Base-by-base conservation (phyloP, 2,797 vertebrate genomes). In the Diplodus puntazzo region DNA sequence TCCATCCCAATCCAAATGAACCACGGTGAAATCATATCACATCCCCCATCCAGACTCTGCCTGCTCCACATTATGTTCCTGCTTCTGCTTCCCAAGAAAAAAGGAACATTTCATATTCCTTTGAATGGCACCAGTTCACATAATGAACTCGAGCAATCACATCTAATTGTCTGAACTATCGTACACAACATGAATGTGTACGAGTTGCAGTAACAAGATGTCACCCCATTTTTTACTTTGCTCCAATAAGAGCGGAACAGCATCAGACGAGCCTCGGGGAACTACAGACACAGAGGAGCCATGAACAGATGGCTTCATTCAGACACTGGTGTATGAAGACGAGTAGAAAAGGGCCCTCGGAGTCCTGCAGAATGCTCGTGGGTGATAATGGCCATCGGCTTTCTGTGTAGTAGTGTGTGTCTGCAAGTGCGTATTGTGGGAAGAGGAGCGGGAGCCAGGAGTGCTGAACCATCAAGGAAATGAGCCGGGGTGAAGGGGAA, bases 301-400 rank as follows among this genome's bases (percentile, higher is more conserved):
- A 25, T 4, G 8, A 75, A 78, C 83, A 72, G 75, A 83, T 78
- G 81, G 75, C 77, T 67, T 69, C 46, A 17, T 67, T 80, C 80
- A 68, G 73, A 73, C 59, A 12, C 57, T 21, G 58, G 66, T 43
- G 55, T 60, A 57, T 11, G 59, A 73, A 68, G 69, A 65, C 18
- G 5, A 58, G 54, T 54, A 45, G 76, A 50, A 46, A 46, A 68
- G 70, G 64, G 77, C 75, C 74, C 82, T 80, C 11, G 8, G 82
- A 81, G 64, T 50, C 87, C 75, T 20, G 80, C 68, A 5, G 75
- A 83, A 77, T 45, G 8, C 77, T 89, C 80, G 60, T 46, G 78
- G 81, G 66, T 45, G 39, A 81, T 90, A 81, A 84, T 81, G 83
- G 80, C 81, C 82, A n/a, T 27, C 18, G 58, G 75, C 75, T 74